Percentiles rank a stretch among this genome's conserved stretches.
These are phyloP conservation scores for Tenodera sinensis DNA, from an alignment of 2,888 invertebrate genomes.

Conservation along the genomic window DNA sequence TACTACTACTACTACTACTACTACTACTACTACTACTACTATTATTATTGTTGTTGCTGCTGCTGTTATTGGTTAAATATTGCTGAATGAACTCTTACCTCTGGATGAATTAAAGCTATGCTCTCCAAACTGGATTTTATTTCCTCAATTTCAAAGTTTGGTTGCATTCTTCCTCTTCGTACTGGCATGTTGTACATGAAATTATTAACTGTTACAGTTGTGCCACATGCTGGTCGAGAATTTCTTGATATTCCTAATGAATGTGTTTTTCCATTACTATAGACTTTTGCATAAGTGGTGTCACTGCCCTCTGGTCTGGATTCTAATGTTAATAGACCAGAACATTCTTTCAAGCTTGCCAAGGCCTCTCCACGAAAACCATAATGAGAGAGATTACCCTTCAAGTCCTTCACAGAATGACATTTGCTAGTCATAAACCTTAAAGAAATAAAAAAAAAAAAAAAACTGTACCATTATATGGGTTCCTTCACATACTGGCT, in stretches of 20 bases:
- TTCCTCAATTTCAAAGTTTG: constrained; percentile 54
- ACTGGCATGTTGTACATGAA: constrained; percentile 63
- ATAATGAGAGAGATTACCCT: constrained; percentile 52
- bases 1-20: too few relatives aligned
- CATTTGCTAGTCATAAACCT: constrained; percentile 65
- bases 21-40: too few relatives aligned
- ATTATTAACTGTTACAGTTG: constrained; percentile 66
- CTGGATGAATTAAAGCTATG: constrained; percentile 61
- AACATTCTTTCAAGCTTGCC: constrained; percentile 57
- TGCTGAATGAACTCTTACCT: constrained; percentile 41
- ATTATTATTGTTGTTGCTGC: too few relatives aligned
- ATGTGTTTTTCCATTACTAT: constrained; percentile 49
- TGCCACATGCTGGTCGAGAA: constrained; percentile 61
- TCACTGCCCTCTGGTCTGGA: constrained; percentile 49
- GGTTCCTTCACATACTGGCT: too few relatives aligned
- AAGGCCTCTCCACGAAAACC: constrained; percentile 69
- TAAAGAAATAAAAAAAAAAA: constrained; percentile 25
- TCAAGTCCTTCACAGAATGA: constrained; percentile 50
- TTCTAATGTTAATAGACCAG: constrained; percentile 56
- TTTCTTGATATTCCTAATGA: constrained; percentile 40
- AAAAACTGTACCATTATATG: not conserved
- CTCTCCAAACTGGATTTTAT: constrained; percentile 57
- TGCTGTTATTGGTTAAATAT: not conserved
- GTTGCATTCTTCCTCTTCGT: constrained; percentile 53
- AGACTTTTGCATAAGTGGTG: constrained; percentile 57